Base-by-base conservation (phyloP, 2,888 invertebrate species). In the Serripes groenlandicus region DNA sequence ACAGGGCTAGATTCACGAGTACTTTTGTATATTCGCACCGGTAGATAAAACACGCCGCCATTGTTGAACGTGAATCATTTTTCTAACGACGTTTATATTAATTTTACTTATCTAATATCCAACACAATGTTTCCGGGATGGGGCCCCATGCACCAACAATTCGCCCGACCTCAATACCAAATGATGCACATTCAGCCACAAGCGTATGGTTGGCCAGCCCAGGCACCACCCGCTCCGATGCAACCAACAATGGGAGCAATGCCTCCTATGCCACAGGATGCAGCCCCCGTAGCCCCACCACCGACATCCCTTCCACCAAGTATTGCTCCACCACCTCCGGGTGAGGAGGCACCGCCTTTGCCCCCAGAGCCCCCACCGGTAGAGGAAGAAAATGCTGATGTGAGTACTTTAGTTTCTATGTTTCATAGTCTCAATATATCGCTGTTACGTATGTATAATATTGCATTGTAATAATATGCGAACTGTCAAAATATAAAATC, bases 331-430 rank as follows among this genome's bases (percentile, higher is more conserved):
- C 93, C 92, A 69, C 91, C 90, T 23, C 91, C 91, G 18, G 83
- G 87, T n/a, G 92, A 92, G 49, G 91, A 90, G 37, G 91, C 91
- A 66, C 93, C 93, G 4, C 93, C 93, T 5, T 84, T 93, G 34
- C 93, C 93, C 7, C 91, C 92, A 54, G 93, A 92, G 15, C 93
- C 93, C 15, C 93, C 93, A 86, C 92, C 92, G 4, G 78, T 84
- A 11, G 90, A 89, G 18, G 85, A 85, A 11, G 72, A 80, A 32
- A 52, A 75, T 0, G 66, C 34, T 42, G 62, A 64, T n/a, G 77
- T 71, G 49, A 64, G 64, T 28, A 23, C n/a, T 11, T 35, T 58
- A n/a, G n/a, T 54, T 7, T 23, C 54, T n/a, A n/a, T n/a, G n/a
- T n/a, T n/a, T n/a, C n/a, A n/a, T n/a, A n/a, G n/a, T n/a, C n/a